phyloP scores from a whole-genome alignment of 2,888 invertebrate species.

The Neocrepidodera transversa region DNA sequence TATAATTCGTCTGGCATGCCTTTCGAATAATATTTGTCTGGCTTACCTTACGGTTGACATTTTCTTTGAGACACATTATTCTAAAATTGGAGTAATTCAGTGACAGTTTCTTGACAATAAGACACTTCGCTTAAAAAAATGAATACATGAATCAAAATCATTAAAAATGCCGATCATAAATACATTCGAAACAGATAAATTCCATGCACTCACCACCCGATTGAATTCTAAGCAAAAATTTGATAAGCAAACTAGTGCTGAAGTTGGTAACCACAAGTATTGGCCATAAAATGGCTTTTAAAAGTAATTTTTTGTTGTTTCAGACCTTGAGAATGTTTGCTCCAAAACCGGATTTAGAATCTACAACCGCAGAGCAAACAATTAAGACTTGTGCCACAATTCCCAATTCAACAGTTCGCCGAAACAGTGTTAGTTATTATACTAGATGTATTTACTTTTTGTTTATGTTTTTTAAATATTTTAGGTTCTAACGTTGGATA shows the following conservation, averaged over 20 bases:
- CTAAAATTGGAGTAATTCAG: too few relatives aligned
- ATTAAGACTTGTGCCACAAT: not conserved
- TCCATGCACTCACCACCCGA: conserved; percentile 8
- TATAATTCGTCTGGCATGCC: too few relatives aligned
- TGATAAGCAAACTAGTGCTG: not conserved
- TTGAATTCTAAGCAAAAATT: not conserved
- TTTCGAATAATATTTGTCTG: too few relatives aligned
- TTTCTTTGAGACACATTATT: too few relatives aligned
- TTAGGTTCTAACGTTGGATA: conserved; percentile 6
- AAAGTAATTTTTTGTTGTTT: conserved; percentile 9
- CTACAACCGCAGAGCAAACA: not conserved
- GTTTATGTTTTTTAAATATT: not conserved
- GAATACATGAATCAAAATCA: conserved; percentile 19
- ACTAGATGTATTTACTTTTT: not conserved
- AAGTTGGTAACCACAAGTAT: conserved; percentile 3
- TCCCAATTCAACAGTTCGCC: conserved; percentile 14
- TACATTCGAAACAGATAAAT: conserved; percentile 9
- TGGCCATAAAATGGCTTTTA: not conserved
- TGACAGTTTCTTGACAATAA: conserved; percentile 1
- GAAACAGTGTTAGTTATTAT: conserved; percentile 3
- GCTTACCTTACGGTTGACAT: too few relatives aligned
- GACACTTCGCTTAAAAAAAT: not conserved
- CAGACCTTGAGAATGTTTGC: conserved; percentile 6
- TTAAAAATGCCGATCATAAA: conserved; percentile 24
- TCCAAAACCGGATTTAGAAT: not conserved